These are phyloP conservation scores for Centroberyx gerrardi DNA, from an alignment of 2,797 vertebrate species.

Conservation along the genomic window DNA sequence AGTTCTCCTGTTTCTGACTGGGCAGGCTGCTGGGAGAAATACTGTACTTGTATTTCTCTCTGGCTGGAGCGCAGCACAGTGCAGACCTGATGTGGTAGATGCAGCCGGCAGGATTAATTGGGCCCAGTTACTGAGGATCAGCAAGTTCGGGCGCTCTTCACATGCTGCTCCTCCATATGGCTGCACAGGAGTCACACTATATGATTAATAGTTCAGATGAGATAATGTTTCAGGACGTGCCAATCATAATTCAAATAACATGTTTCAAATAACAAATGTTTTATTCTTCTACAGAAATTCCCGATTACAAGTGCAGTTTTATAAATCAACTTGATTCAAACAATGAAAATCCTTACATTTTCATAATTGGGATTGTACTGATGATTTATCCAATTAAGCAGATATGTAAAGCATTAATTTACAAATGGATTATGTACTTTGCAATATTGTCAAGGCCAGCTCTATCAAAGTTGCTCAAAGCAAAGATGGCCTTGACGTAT, in stretches of 20 bases:
- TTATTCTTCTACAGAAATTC: slow-evolving; percentile 30
- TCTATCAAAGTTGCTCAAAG: slow-evolving; percentile 66
- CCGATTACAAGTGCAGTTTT: slow-evolving; percentile 43
- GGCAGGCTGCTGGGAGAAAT: slow-evolving; percentile 93
- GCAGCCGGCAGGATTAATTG: slow-evolving; percentile 95
- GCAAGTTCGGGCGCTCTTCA: slow-evolving; percentile 93
- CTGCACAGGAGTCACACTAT: slow-evolving; percentile 92
- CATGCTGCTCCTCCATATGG: slow-evolving; percentile 98
- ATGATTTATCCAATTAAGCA: slow-evolving; percentile 73
- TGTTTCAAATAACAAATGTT: slow-evolving; percentile 43
- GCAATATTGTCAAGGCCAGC: slow-evolving; percentile 74
- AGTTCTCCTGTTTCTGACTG: slow-evolving; percentile 91
- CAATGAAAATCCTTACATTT: slow-evolving; percentile 62
- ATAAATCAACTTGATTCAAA: slow-evolving; percentile 31
- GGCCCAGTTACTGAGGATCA: slow-evolving; percentile 95
- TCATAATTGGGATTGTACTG: slow-evolving; percentile 47
- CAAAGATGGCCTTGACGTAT: slow-evolving; percentile 74
- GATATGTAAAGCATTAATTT: slow-evolving; percentile 79
- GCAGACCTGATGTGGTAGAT: slow-evolving; percentile 91
- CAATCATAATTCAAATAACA: slow-evolving; percentile 57
- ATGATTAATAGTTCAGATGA: slow-evolving; percentile 91
- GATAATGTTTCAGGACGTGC: slow-evolving; percentile 66
- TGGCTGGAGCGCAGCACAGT: slow-evolving; percentile 84
- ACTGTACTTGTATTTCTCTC: slow-evolving; percentile 80
- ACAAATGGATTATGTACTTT: slow-evolving; percentile 62